phyloP scores from a whole-genome alignment of 2,888 invertebrate genomes.

The Patella caerulea region DNA sequence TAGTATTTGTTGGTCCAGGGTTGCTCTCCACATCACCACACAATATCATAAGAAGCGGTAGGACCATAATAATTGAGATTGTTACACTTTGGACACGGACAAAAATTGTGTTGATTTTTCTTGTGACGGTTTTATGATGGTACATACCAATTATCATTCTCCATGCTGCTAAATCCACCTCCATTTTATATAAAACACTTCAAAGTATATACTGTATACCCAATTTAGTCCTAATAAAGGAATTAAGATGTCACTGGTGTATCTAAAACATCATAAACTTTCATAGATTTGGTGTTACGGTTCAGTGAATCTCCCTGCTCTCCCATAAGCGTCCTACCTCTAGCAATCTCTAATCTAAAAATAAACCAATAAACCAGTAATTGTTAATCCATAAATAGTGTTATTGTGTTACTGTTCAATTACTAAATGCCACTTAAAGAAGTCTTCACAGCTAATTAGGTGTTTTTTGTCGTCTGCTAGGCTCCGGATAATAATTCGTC shows the following conservation, averaged over 20 bases:
- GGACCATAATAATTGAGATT: neutral
- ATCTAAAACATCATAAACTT: neutral
- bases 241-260: too few relatives aligned
- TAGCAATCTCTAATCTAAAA: too few relatives aligned
- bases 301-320: neutral
- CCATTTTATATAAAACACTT: neutral
- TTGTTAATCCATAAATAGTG: too few relatives aligned
- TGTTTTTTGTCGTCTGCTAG: too few relatives aligned
- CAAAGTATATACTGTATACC: neutral
- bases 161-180: neutral
- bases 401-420: too few relatives aligned
- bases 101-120: neutral
- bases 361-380: too few relatives aligned
- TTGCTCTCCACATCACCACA: neutral
- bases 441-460: too few relatives aligned
- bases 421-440: too few relatives aligned
- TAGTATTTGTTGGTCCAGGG: neutral
- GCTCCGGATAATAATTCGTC: too few relatives aligned
- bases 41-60: neutral
- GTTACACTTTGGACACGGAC: neutral
- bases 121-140: neutral
- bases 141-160: slow-evolving; percentile 1
- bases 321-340: neutral
- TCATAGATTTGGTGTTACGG: neutral
- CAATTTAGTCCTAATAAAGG: too few relatives aligned